Base-by-base conservation (phyloP, 2,797 vertebrate genomes). In the Chloroceryle inda region DNA sequence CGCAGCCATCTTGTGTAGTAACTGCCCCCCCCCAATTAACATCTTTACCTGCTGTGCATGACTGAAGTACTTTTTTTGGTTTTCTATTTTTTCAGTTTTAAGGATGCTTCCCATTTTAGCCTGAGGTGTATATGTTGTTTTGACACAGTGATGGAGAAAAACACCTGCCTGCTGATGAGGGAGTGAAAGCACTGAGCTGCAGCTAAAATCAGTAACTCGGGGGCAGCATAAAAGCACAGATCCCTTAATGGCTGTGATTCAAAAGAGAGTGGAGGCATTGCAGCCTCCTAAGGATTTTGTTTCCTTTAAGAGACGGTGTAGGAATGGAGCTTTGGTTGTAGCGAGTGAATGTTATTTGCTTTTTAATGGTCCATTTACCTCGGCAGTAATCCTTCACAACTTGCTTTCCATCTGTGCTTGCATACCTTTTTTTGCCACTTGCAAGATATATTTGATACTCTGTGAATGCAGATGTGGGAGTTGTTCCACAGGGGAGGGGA, bases 331-430 rank as follows among this genome's bases (percentile, higher is more conserved):
- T 88, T 88, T 88, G 69, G 13, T 45, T 90, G 88, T 73, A 89
- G 71, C 12, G 10, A 64, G 79, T 53, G 71, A 73, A 56, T 42
- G 74, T 88, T 94, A 24, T 71, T 96, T 95, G 88, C 93, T 93
- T 95, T 96, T 92, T 77, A 94, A 95, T 90, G 94, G 74, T 87
- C 80, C 74, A 50, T 95, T 96, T 95, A 94, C 92, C 79, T 95
- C 71, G 4, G 71, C 83, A 68, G 56, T 82, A 93, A 92, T 95
- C 92, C 74, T 79, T 94, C 88, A 86, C 13, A 3, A 63, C 71
- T 33, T 8, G 33, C 77, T 73, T 92, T 85, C 94, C 95, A 82
- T 96, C 94, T 97, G 92, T 79, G 80, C 74, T 93, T 31, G 52
- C 93, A 59, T 77, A 96, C 94, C 93, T 85, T 89, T 71, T 9